A percentile compares a stretch with the other conserved stretches of the same genome.
Conservation (phyloP, 1,140 invertebrate species). For the Drosophila repleta region DNA sequence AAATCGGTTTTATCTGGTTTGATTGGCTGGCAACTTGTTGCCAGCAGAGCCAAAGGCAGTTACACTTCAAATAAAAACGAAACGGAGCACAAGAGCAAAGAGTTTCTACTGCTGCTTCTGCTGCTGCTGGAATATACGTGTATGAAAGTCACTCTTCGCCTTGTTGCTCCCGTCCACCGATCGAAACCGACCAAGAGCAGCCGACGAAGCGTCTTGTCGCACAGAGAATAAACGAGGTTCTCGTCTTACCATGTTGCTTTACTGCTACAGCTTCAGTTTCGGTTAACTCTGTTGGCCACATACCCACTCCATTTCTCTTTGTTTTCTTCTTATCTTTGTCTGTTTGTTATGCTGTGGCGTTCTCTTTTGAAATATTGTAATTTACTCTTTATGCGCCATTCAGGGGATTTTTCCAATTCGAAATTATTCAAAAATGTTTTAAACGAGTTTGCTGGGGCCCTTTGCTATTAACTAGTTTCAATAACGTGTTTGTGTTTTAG, state of each 20-base stretch:
- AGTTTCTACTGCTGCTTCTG: constrained; percentile 31
- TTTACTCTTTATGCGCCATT: constrained; percentile 2
- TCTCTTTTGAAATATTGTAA: constrained; percentile 9
- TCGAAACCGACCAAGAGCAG: background rate
- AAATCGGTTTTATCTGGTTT: constrained; percentile 83
- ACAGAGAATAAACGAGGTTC: constrained; percentile 13
- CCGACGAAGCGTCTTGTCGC: constrained; percentile 7
- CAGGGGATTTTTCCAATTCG: background rate
- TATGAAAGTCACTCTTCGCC: constrained; percentile 21
- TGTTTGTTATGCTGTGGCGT: background rate
- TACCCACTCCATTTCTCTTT: background rate
- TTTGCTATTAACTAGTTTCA: constrained; percentile 9
- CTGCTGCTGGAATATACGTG: constrained; percentile 15
- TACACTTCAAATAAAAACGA: constrained; percentile 11
- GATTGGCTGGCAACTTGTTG: constrained; percentile 53
- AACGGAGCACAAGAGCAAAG: constrained; percentile 29
- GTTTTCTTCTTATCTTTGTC: background rate
- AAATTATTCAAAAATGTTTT: background rate
- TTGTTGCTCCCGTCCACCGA: background rate
- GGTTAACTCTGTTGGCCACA: background rate
- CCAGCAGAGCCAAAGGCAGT: constrained; percentile 40
- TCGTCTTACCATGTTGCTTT: background rate
- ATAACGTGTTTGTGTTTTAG: constrained; percentile 10
- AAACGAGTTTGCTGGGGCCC: constrained; percentile 9
- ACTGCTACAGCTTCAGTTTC: constrained; percentile 1